Base-by-base conservation (phyloP, 2,888 invertebrate species). In the Netelia inedita region DNA sequence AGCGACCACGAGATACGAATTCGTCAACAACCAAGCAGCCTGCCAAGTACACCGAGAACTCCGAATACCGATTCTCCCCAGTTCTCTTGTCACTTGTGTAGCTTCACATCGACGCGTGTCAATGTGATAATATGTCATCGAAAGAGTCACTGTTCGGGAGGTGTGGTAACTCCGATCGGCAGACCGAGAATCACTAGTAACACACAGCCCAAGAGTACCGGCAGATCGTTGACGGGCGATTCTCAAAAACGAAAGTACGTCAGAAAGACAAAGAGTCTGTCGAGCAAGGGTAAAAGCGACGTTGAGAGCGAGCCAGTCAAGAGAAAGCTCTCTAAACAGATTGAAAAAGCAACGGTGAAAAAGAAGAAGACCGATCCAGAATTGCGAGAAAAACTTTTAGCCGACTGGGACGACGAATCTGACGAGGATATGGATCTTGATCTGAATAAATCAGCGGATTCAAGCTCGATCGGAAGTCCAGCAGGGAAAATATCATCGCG, bases 351-450 rank as follows among this genome's bases (percentile, higher is more conserved):
- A 2, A 71, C 87, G 23, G 88, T 80, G 57, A 94, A 94, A 28
- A 95, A 95, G 88, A 92, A 93, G 75, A 95, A 95, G 91, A 95
- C 95, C 53, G 95, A 95, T 91, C 95, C 95, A 81, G 96, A 96
- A 92, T 95, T 97, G 87, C 95, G 96, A 83, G 96, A 95, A 79
- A 96, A 96, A 88, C 94, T 97, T 61, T 93, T 97, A 80, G 97
- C 97, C 0, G 97, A 97, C 90, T 97, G 97, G 97, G 96, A 96
- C 86, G 97, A 97, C 88, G 96, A 95, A 82, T 95, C 95, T 19
- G 94, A 94, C 55, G 94, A 94, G 41, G 93, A 94, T 53, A 92
- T 93, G 89, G 88, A 92, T 85, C 53, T 88, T 9, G 88, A 86
- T 84, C 35, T 87, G 14, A 88, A 87, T 83, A 89, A 91, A 87